Evolutionary conservation across 2,888 invertebrate genomes (phyloP).

Genomic region (Strigamia transsilvanica): DNA sequence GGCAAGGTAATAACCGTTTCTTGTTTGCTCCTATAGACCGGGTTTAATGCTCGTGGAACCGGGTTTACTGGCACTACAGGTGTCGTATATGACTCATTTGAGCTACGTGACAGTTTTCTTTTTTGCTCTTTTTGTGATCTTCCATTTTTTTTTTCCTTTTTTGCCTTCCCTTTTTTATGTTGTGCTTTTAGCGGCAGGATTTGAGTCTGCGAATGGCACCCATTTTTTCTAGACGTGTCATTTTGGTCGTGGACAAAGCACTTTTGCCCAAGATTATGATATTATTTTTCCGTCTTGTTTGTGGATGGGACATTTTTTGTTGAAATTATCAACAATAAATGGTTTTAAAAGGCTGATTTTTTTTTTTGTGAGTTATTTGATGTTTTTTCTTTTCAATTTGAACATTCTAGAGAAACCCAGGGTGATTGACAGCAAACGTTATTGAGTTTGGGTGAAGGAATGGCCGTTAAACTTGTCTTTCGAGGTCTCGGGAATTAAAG

Average conservation of each 20-base stretch:
- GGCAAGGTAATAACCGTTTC: constrained; percentile 30
- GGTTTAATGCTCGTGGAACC: constrained; percentile 9
- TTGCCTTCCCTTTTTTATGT: not conserved
- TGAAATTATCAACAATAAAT: too few relatives aligned
- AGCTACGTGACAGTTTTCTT: constrained; percentile 34
- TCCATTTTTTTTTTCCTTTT: not conserved
- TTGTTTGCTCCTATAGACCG: constrained; percentile 1
- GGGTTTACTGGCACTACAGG: constrained; percentile 12
- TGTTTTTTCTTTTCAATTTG: not conserved
- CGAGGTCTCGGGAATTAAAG: not conserved
- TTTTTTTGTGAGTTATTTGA: not conserved
- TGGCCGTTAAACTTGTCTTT: not conserved
- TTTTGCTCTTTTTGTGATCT: constrained; percentile 12
- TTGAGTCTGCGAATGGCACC: constrained; percentile 19
- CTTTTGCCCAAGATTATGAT: not conserved
- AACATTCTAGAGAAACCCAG: not conserved
- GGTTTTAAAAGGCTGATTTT: not conserved
- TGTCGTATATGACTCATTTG: constrained; percentile 16
- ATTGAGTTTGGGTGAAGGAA: not conserved
- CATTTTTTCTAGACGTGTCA: not conserved
- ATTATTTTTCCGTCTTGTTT: not conserved
- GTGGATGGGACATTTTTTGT: not conserved
- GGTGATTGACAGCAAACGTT: not conserved
- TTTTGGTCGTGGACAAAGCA: not conserved
- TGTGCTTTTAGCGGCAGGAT: not conserved